Evolutionary conservation across 2,113 vertebrate species (phyloP).

Genomic region (Gymnorhina tibicen): DNA sequence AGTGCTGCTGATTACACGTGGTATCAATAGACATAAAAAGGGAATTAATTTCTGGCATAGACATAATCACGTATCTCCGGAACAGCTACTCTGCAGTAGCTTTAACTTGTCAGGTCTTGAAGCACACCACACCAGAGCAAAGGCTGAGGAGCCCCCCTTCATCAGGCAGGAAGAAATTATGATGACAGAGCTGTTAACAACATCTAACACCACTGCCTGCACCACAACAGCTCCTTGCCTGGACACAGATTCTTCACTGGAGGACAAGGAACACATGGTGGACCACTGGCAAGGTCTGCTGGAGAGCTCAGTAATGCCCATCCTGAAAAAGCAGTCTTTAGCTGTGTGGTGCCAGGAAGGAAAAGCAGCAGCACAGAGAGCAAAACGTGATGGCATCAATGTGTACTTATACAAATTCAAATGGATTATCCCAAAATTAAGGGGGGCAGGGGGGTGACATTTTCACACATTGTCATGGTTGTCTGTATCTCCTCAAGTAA

Average conservation of each 20-base stretch:
- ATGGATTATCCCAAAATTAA: neutral
- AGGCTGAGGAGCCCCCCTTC: neutral
- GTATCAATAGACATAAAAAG: neutral
- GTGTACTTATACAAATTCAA: neutral
- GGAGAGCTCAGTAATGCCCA: neutral
- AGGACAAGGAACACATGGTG: neutral
- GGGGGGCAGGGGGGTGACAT: neutral
- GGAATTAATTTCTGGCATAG: neutral
- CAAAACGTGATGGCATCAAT: neutral
- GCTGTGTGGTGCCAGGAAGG: neutral
- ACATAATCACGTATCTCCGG: neutral
- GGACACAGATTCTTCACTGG: neutral
- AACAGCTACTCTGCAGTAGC: neutral
- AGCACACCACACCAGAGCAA: neutral
- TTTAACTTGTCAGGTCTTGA: neutral
- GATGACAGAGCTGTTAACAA: neutral
- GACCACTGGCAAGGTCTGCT: neutral
- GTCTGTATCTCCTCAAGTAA: slow-evolving; percentile 9
- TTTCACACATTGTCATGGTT: slow-evolving; percentile 44
- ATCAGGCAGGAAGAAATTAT: neutral
- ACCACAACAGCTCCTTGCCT: neutral
- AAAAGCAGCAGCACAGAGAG: neutral
- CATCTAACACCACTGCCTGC: neutral
- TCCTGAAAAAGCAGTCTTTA: neutral
- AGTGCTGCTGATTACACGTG: neutral